phyloP scores from a whole-genome alignment of 1,140 invertebrate species.

The Saccostrea glomerata region DNA sequence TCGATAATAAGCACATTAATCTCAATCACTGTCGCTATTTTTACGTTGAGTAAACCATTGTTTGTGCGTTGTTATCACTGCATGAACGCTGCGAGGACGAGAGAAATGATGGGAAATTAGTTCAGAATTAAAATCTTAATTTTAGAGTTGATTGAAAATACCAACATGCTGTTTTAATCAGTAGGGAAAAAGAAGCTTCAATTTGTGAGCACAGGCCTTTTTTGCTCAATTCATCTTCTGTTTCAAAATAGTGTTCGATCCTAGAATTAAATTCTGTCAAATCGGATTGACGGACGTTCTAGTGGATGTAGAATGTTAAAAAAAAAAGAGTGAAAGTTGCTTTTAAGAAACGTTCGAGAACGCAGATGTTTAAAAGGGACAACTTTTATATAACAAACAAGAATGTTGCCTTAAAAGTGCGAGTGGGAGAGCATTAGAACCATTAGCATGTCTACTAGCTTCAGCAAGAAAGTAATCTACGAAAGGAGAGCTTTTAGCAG shows the following conservation, averaged over 20 bases:
- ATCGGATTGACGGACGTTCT: background rate
- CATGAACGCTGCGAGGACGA: background rate
- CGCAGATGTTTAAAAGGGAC: background rate
- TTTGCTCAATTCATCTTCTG: constrained; percentile 26
- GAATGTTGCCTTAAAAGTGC: background rate
- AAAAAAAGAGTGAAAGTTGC: background rate
- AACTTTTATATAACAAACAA: background rate
- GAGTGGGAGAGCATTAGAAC: background rate
- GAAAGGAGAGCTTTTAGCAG: constrained; percentile 8
- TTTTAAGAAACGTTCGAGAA: background rate
- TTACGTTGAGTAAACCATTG: background rate
- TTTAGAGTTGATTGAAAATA: constrained; percentile 24
- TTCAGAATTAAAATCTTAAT: constrained; percentile 30
- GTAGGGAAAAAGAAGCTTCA: background rate
- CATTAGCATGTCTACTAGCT: background rate
- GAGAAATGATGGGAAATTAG: constrained; percentile 1
- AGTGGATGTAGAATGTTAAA: background rate
- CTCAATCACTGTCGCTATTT: background rate
- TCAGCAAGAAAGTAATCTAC: background rate
- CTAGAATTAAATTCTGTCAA: constrained; percentile 36
- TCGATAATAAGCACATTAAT: background rate
- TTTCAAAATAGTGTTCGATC: constrained; percentile 22
- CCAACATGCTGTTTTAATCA: background rate
- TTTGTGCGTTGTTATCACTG: background rate
- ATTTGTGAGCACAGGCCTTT: background rate